Evolutionary conservation across 92 coral and sea anemone species (phyloP).

Genomic region (Parazoanthus atlanticus): DNA sequence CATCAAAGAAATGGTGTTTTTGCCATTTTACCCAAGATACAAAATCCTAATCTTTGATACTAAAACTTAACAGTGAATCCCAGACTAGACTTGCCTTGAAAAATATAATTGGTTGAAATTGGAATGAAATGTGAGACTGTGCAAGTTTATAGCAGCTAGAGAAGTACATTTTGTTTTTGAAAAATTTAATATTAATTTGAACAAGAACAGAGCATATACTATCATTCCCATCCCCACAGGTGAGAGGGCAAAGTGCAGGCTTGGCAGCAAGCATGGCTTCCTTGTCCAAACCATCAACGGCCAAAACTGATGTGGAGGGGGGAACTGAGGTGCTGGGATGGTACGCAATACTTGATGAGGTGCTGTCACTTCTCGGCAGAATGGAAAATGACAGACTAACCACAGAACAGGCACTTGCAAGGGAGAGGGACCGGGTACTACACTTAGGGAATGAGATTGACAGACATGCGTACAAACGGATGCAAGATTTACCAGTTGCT

Average conservation of each 20-base stretch:
- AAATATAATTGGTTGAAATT: too few relatives aligned
- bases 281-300: slow-evolving; percentile 54
- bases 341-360: slow-evolving; percentile 76
- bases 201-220: too few relatives aligned
- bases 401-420: slow-evolving; percentile 72
- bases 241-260: slow-evolving; percentile 77
- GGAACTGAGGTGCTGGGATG: slow-evolving; percentile 55
- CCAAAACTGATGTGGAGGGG: slow-evolving; percentile 42
- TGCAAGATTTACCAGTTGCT: slow-evolving; percentile 84
- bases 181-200: too few relatives aligned
- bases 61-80: too few relatives aligned
- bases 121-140: too few relatives aligned
- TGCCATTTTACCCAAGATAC: too few relatives aligned
- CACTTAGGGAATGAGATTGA: slow-evolving; percentile 81
- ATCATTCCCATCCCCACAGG: slow-evolving; percentile 14
- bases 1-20: too few relatives aligned
- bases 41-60: too few relatives aligned
- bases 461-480: slow-evolving; percentile 78
- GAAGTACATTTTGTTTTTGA: too few relatives aligned
- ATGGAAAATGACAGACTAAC: slow-evolving; percentile 86
- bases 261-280: slow-evolving; percentile 46
- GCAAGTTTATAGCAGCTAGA: too few relatives aligned
- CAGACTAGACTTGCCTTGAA: too few relatives aligned
- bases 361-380: slow-evolving; percentile 78
- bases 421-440: slow-evolving; percentile 78